These are phyloP conservation scores for Kryptopterus vitreolus DNA, from an alignment of 2,797 vertebrate genomes.

Conservation along the genomic window DNA sequence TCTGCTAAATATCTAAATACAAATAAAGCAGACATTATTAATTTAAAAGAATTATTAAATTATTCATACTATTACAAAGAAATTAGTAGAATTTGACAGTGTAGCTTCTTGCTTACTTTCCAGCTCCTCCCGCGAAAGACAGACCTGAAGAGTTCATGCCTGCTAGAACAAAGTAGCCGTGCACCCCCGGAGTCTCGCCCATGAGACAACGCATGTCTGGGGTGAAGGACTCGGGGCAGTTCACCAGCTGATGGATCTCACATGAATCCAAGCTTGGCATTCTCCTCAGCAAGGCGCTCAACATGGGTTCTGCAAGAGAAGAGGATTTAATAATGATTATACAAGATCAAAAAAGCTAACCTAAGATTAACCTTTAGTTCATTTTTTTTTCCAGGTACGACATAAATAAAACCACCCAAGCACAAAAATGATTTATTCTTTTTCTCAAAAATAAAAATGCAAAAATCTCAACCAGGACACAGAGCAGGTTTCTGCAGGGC, in stretches of 20 bases:
- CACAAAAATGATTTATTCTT: too few species aligned
- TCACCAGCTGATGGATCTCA: slow-evolving; percentile 93
- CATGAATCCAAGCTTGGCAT: slow-evolving; percentile 86
- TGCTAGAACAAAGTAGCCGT: slow-evolving; percentile 88
- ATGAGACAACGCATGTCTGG: slow-evolving; percentile 96
- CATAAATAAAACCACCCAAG: not conserved
- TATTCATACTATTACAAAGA: not conserved
- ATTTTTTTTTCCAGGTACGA: not conserved
- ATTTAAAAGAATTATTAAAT: too few species aligned
- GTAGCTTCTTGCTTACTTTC: slow-evolving; percentile 79
- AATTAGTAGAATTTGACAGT: too few species aligned
- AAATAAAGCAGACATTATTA: not conserved
- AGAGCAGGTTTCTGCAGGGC: not conserved
- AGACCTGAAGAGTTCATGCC: slow-evolving; percentile 97
- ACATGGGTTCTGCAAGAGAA: slow-evolving; percentile 80
- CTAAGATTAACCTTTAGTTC: not conserved
- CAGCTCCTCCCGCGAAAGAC: slow-evolving; percentile 90
- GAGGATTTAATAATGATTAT: not conserved
- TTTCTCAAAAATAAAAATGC: too few species aligned
- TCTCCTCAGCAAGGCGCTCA: slow-evolving; percentile 85
- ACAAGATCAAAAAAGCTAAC: not conserved
- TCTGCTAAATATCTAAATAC: slow-evolving; percentile 89
- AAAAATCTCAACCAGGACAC: not conserved
- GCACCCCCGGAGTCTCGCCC: slow-evolving; percentile 85
- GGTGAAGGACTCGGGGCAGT: slow-evolving; percentile 95